A percentile compares a stretch with the other conserved stretches of the same genome.
phyloP scores from a whole-genome alignment of 23 tunicate genomes.

The Aplidium turbinatum region DNA sequence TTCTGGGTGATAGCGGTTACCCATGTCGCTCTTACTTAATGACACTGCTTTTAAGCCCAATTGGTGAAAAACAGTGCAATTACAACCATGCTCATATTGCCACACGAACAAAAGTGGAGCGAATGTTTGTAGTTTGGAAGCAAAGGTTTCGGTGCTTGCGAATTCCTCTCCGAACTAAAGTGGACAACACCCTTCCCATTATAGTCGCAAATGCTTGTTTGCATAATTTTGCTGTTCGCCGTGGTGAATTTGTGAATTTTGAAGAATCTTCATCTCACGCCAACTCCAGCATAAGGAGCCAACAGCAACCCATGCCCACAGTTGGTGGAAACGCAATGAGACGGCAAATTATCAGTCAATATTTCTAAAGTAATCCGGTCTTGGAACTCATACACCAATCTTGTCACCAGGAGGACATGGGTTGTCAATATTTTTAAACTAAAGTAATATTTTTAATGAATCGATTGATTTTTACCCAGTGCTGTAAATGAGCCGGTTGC shows the following conservation, averaged over 20 bases:
- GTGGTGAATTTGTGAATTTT: background rate
- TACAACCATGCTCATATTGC: slow-evolving; percentile 48
- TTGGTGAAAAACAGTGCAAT: background rate
- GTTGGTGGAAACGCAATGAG: no score
- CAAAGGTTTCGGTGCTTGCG: slow-evolving; percentile 48
- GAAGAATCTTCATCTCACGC: no score
- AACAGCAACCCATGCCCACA: no score
- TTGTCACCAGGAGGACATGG: no score
- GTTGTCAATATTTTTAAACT: no score
- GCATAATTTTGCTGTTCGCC: slow-evolving; percentile 37
- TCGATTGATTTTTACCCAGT: no score
- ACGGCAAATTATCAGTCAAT: no score
- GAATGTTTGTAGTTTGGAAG: slow-evolving; percentile 54
- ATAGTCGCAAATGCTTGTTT: slow-evolving; percentile 53
- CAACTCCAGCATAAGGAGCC: no score
- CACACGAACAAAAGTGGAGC: slow-evolving; percentile 35
- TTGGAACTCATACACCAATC: no score
- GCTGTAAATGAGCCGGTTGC: no score
- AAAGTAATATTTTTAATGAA: no score
- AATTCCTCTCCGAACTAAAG: slow-evolving; percentile 24
- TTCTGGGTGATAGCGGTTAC: slow-evolving; percentile 63
- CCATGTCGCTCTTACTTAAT: slow-evolving; percentile 47
- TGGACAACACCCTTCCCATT: slow-evolving; percentile 30
- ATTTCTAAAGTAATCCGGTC: no score
- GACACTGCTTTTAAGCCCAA: slow-evolving; percentile 54